Percentiles rank a stretch among this genome's conserved stretches.
Conservation (phyloP, 2,888 invertebrate species). For the Folsomia candida region DNA sequence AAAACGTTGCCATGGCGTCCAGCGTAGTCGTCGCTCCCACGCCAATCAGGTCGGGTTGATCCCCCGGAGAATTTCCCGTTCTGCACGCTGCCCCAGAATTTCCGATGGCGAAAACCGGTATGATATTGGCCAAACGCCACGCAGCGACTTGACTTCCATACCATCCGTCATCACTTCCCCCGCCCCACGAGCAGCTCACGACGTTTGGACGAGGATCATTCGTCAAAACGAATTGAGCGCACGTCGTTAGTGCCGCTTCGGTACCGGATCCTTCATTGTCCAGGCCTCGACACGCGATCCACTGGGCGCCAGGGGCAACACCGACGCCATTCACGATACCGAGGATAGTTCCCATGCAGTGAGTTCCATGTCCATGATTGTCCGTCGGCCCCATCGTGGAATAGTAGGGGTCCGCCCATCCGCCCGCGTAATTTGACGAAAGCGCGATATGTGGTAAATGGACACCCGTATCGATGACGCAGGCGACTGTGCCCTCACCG, state of each 20-base stretch:
- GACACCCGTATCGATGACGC: too few relatives aligned
- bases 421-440: too few relatives aligned
- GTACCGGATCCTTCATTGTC: neutral
- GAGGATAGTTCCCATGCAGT: too few relatives aligned
- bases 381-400: too few relatives aligned
- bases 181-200: conserved; percentile 8
- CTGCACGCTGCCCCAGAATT: conserved; percentile 2
- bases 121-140: neutral
- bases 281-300: too few relatives aligned
- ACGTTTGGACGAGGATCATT: neutral
- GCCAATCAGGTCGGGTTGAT: conserved; percentile 5
- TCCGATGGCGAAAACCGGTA: conserved; percentile 10
- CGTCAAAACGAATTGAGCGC: neutral
- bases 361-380: too few relatives aligned
- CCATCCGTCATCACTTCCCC: neutral
- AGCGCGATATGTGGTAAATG: too few relatives aligned
- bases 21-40: neutral
- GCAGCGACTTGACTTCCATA: neutral
- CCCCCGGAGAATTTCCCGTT: conserved; percentile 4
- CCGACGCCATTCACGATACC: too few relatives aligned
- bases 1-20: neutral
- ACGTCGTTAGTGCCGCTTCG: neutral
- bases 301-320: too few relatives aligned
- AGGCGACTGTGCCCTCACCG: too few relatives aligned
- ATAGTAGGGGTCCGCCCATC: too few relatives aligned